Conservation (phyloP, 2,797 vertebrate species). For the Onychomys torridus region DNA sequence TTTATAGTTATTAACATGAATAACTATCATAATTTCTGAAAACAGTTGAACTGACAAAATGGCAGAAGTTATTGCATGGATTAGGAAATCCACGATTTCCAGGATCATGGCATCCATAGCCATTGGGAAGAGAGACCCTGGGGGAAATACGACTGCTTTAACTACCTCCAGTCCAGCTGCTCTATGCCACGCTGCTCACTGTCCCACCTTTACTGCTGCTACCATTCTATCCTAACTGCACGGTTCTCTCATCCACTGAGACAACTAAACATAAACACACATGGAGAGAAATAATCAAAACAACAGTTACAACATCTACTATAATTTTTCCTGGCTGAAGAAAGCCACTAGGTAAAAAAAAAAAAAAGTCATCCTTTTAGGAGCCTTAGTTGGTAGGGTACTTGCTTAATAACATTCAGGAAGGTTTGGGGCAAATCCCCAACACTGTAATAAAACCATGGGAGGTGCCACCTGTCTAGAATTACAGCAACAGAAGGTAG, state of each 20-base stretch:
- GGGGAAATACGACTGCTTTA: background rate
- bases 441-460: background rate
- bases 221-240: background rate
- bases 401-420: background rate
- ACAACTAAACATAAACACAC: constrained; percentile 20
- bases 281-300: constrained; percentile 37
- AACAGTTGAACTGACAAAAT: constrained; percentile 33
- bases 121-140: background rate
- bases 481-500: background rate
- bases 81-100: constrained; percentile 22
- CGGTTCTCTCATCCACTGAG: background rate
- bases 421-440: background rate
- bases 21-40: constrained; percentile 23
- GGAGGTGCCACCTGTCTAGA: background rate
- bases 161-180: background rate
- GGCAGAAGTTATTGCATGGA: background rate
- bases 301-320: constrained; percentile 1
- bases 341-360: background rate
- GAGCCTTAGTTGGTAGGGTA: background rate
- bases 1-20: constrained; percentile 36
- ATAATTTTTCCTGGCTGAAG: constrained; percentile 16
- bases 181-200: background rate
- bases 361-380: background rate
- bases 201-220: background rate
- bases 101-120: background rate